Evolutionary conservation across 1,140 invertebrate species (phyloP).

Genomic region (Papilio machaon): DNA sequence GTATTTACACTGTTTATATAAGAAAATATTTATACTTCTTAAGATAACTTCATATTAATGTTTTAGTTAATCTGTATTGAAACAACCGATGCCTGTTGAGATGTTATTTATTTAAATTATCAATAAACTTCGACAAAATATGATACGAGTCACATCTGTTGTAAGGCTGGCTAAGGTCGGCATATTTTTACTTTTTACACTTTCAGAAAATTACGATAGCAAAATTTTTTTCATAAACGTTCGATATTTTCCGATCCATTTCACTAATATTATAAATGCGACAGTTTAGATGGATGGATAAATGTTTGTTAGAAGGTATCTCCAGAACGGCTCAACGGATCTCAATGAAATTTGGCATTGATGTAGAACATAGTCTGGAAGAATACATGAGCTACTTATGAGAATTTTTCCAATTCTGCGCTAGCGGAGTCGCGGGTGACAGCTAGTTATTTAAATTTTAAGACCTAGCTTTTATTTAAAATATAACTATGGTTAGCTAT

Average conservation of each 20-base stretch:
- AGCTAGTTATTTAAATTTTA: too few relatives aligned
- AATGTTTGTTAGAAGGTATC: background rate
- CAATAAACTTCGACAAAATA: background rate
- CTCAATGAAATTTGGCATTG: too few relatives aligned
- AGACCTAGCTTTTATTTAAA: too few relatives aligned
- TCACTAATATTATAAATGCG: too few relatives aligned
- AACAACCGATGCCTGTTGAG: background rate
- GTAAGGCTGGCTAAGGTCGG: background rate
- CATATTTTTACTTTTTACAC: background rate
- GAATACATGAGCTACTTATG: too few relatives aligned
- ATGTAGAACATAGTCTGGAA: too few relatives aligned
- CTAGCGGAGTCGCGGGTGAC: too few relatives aligned
- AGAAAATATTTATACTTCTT: background rate
- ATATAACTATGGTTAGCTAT: too few relatives aligned
- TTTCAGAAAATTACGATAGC: background rate
- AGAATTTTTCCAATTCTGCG: too few relatives aligned
- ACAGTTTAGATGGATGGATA: too few relatives aligned
- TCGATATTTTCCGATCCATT: background rate
- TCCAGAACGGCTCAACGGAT: too few relatives aligned
- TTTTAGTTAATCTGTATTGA: background rate
- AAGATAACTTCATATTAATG: background rate
- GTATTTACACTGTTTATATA: background rate
- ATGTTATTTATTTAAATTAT: background rate
- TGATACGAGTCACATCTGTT: conserved; percentile 4
- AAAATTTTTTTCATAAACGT: background rate